A percentile compares a stretch with the other conserved stretches of the same genome.
These are phyloP conservation scores for Porites divaricata DNA, from an alignment of 92 coral and sea anemone genomes.

Conservation along the genomic window DNA sequence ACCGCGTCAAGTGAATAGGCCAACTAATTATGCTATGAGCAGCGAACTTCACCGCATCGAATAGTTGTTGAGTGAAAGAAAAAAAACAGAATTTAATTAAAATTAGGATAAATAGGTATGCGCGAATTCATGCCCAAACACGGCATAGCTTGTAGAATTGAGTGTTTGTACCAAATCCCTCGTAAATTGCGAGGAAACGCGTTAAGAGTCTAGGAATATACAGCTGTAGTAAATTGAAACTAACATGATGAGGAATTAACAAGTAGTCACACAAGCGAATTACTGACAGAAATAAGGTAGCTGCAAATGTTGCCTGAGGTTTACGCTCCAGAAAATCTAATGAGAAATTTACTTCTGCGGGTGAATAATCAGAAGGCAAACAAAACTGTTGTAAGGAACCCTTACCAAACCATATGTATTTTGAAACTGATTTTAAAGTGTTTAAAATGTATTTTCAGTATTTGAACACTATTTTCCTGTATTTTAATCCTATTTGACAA, in stretches of 20 bases:
- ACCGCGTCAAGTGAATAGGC: neutral
- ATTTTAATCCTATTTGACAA: too few species aligned
- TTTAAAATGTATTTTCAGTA: too few species aligned
- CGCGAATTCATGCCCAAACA: neutral
- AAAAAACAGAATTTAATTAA: neutral
- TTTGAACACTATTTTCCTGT: too few species aligned
- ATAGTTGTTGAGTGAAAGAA: neutral
- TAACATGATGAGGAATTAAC: neutral
- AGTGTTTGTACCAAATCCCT: neutral
- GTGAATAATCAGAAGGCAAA: neutral
- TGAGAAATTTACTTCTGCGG: neutral
- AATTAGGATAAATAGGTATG: neutral
- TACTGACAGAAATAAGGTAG: neutral
- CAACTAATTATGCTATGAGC: neutral
- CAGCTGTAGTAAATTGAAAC: neutral
- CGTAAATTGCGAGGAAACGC: neutral
- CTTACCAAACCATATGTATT: too few species aligned
- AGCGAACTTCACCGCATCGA: neutral
- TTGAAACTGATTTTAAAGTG: too few species aligned
- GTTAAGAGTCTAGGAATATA: neutral
- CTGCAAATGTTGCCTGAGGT: neutral
- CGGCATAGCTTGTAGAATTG: neutral
- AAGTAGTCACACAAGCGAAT: neutral
- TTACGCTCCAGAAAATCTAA: neutral
- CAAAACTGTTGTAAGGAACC: neutral